These are phyloP conservation scores for Mormyrus hasselquistii DNA, from an alignment of 2,797 vertebrate genomes.

Conservation along the genomic window DNA sequence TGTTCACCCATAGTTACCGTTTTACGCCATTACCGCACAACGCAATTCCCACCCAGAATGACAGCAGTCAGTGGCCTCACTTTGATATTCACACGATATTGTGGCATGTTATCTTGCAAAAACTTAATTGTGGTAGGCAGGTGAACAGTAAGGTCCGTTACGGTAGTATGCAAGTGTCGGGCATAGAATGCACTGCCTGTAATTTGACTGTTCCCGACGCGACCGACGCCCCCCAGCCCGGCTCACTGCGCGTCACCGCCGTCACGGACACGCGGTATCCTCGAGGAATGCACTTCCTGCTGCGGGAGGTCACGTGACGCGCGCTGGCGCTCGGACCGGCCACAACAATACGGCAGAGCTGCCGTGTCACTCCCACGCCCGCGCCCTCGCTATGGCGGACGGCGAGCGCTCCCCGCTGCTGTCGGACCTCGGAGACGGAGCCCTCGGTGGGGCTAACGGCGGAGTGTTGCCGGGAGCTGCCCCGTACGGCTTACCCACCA, in stretches of 20 bases:
- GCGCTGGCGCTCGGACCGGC: conserved; percentile 48
- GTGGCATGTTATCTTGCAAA: background rate
- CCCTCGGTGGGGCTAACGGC: conserved; percentile 64
- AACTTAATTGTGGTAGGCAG: background rate
- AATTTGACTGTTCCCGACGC: background rate
- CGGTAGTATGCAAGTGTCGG: background rate
- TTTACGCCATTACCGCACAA: background rate
- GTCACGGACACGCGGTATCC: conserved; percentile 41
- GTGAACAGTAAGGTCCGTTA: background rate
- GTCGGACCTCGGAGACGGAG: conserved; percentile 75
- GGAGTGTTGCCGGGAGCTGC: conserved; percentile 65
- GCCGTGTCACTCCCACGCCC: conserved; percentile 42
- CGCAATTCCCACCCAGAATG: background rate
- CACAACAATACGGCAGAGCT: conserved; percentile 54
- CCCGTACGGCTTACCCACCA: conserved; percentile 65
- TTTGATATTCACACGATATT: background rate
- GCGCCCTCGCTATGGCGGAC: conserved; percentile 75
- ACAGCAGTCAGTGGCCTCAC: background rate
- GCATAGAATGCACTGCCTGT: background rate
- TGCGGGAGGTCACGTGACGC: conserved; percentile 61
- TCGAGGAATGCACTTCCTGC: conserved; percentile 36
- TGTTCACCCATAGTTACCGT: background rate
- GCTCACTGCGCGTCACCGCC: background rate
- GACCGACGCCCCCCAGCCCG: background rate
- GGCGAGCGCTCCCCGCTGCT: conserved; percentile 86